A percentile compares a stretch with the other conserved stretches of the same genome.
Evolutionary conservation across 2,888 invertebrate genomes (phyloP).

Genomic region (Meiosimyza decipiens): DNA sequence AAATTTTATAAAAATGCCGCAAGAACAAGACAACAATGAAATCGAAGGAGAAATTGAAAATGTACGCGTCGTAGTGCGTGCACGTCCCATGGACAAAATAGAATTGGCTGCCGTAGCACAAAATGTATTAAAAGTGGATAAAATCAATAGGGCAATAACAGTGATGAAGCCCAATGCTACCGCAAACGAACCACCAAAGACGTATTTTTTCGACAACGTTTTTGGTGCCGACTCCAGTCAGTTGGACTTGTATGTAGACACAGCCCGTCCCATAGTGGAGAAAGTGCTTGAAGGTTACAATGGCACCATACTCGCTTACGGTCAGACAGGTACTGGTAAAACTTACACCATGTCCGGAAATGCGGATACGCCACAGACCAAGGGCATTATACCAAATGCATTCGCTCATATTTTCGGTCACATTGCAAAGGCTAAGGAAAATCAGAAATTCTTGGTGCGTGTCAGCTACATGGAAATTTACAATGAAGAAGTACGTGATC

Average conservation of each 20-base stretch:
- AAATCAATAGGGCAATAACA: constrained; percentile 80
- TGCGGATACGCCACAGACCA: constrained; percentile 84
- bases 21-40: constrained; percentile 67
- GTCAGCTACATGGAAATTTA: constrained; percentile 99
- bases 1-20: constrained; percentile 50
- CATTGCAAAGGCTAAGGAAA: constrained; percentile 92
- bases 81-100: constrained; percentile 90
- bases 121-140: constrained; percentile 81
- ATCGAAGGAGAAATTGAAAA: constrained; percentile 84
- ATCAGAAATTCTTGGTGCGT: constrained; percentile 95
- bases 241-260: constrained; percentile 95
- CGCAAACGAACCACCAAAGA: constrained; percentile 82
- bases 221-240: constrained; percentile 83
- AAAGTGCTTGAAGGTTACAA: constrained; percentile 97
- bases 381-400: constrained; percentile 98
- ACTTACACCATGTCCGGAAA: constrained; percentile 99
- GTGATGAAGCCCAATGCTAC: constrained; percentile 79
- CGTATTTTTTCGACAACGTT: constrained; percentile 95
- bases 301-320: constrained; percentile 91
- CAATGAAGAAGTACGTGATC: constrained; percentile 97
- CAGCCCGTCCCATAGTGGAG: constrained; percentile 96
- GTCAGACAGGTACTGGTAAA: constrained; percentile 97
- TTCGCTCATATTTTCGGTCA: constrained; percentile 99
- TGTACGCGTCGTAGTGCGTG: constrained; percentile 95
- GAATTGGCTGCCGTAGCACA: constrained; percentile 80